A percentile compares a stretch with the other conserved stretches of the same genome.
Conservation (phyloP, 1,140 invertebrate genomes). For the Drosophila dunni region DNA sequence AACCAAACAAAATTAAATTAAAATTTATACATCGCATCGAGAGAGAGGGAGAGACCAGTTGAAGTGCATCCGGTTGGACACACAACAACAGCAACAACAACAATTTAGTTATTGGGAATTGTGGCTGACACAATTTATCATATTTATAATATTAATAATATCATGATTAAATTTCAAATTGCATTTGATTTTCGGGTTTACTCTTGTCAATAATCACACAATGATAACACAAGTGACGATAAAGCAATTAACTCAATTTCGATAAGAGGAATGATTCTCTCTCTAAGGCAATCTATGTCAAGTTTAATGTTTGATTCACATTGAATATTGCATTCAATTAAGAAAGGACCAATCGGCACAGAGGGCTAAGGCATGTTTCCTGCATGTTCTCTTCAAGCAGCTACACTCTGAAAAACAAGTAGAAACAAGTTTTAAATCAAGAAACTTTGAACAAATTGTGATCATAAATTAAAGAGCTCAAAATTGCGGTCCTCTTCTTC, state of each 20-base stretch:
- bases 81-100: slow-evolving; percentile 1
- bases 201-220: slow-evolving; percentile 26
- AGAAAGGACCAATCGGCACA: not conserved
- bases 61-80: slow-evolving; percentile 42
- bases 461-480: too few relatives aligned
- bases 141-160: not conserved
- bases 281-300: not conserved
- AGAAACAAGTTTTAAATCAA: too few relatives aligned
- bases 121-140: slow-evolving; percentile 15
- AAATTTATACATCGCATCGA: slow-evolving; percentile 58
- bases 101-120: slow-evolving; percentile 21
- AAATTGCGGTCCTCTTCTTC: too few relatives aligned
- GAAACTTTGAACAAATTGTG: too few relatives aligned
- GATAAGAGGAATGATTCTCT: not conserved
- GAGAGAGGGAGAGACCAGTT: slow-evolving; percentile 37
- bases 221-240: slow-evolving; percentile 2
- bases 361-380: not conserved
- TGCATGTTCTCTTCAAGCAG: not conserved
- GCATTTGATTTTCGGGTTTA: slow-evolving; percentile 9
- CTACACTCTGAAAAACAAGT: not conserved
- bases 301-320: slow-evolving; percentile 7
- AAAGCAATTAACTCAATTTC: slow-evolving; percentile 15
- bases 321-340: slow-evolving; percentile 24
- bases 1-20: slow-evolving; percentile 64
- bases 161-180: slow-evolving; percentile 19